Percentiles rank a stretch among this genome's conserved stretches.
phyloP scores from a whole-genome alignment of 53 echinoderm and acorn worm species.

The Patiria pectinifera region DNA sequence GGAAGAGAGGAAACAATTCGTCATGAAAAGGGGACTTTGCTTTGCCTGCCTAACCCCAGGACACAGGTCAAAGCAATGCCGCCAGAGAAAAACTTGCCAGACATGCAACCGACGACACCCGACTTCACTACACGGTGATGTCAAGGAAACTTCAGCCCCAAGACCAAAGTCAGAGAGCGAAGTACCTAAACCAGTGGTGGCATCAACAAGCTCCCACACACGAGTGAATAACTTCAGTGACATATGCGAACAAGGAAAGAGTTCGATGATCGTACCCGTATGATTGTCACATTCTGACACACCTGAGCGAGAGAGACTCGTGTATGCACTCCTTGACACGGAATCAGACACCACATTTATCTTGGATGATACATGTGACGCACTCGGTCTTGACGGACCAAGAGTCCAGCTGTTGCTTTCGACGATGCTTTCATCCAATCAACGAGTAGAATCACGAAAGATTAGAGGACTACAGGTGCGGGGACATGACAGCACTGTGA shows the following conservation, averaged over 20 bases:
- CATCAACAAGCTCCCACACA: slow-evolving; percentile 3
- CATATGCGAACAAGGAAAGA: slow-evolving; percentile 13
- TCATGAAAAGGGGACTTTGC: slow-evolving; percentile 59
- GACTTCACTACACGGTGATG: slow-evolving; percentile 61
- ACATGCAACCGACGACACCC: slow-evolving; percentile 65
- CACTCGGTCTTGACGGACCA: slow-evolving; percentile 16
- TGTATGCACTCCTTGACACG: slow-evolving; percentile 73
- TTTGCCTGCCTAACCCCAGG: slow-evolving; percentile 68
- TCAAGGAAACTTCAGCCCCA: slow-evolving; percentile 15
- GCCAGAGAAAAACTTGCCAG: slow-evolving; percentile 39
- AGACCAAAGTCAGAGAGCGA: slow-evolving; percentile 1
- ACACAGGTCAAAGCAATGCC: slow-evolving; percentile 65
- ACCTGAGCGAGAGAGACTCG: slow-evolving; percentile 39
- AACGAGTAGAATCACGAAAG: slow-evolving; percentile 9
- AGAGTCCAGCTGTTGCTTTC: slow-evolving; percentile 48
- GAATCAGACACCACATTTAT: slow-evolving; percentile 72
- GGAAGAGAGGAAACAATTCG: slow-evolving; percentile 58
- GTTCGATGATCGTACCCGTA: slow-evolving; percentile 25
- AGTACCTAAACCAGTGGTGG: slow-evolving; percentile 4
- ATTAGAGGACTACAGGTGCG: slow-evolving; percentile 45
- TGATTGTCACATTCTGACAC: slow-evolving; percentile 40
- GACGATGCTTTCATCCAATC: slow-evolving; percentile 51
- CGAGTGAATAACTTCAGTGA: slow-evolving; percentile 10
- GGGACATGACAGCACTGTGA: slow-evolving; percentile 2
- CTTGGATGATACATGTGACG: slow-evolving; percentile 35